Base-by-base conservation (phyloP, 2,797 vertebrate genomes). In the Bufotes viridis region DNA sequence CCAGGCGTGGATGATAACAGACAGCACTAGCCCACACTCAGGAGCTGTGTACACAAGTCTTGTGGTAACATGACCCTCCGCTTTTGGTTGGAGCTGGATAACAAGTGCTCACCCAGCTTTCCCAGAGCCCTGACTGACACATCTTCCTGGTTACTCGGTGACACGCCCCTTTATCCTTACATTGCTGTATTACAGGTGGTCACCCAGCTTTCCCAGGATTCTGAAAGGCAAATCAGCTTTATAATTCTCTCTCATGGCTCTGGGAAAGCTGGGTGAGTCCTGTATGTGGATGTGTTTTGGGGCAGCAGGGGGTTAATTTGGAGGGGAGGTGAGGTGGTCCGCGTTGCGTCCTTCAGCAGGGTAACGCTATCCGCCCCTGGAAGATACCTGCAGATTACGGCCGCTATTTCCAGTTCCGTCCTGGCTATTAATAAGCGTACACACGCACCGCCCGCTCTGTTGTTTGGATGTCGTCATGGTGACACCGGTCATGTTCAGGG, bases 401-500 rank as follows among this genome's bases (percentile, higher is more conserved):
- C 76, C 87, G 92, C 93, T 93, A 93, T 95, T 94, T 93, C 90
- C 91, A 93, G 92, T 90, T 88, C 90, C 82, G 87, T 90, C 84
- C 58, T 83, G 89, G 87, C 93, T 92, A 93, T 94, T 93, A 94
- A 93, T 93, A 94, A 91, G 91, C 92, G 65, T 90, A 90, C 91
- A 91, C 91, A 91, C 92, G 90, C 86, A 87, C 22, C 91, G 89
- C 88, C 87, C 26, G 89, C 34, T 69, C 53, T 51, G n/a, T 86
- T 91, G 90, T 94, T 93, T 95, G 93, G 93, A 90, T 92, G 95
- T 95, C 94, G 91, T 95, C 91, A 94, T 94, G 94, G 93, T 87
- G 92, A 92, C 90, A 75, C 89, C 89, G 92, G 90, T 93, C 91
- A 91, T 93, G 86, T 92, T 90, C 87, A 4, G 90, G 90, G 90